These are phyloP conservation scores for Protonemura montana DNA, from an alignment of 2,888 invertebrate genomes.

Conservation along the genomic window DNA sequence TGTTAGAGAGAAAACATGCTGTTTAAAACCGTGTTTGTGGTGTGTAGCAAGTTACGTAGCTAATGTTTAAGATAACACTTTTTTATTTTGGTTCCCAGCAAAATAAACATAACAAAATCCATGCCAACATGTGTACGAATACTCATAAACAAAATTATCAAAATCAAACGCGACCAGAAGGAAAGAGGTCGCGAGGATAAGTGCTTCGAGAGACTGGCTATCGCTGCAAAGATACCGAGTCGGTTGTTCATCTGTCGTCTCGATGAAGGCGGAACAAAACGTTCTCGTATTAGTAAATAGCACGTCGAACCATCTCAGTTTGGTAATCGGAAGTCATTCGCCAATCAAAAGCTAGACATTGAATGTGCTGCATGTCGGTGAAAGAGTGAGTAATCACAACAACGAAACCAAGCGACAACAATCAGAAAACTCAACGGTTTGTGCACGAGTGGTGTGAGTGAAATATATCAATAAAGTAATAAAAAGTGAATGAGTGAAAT, in stretches of 20 bases:
- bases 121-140: background rate
- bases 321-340: background rate
- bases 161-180: background rate
- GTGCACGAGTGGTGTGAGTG: slow-evolving; percentile 51
- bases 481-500: slow-evolving; percentile 53
- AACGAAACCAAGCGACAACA: slow-evolving; percentile 39
- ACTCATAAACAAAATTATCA: slow-evolving; percentile 9
- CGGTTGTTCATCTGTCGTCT: slow-evolving; percentile 48
- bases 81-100: too few relatives aligned
- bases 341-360: slow-evolving; percentile 30
- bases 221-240: slow-evolving; percentile 12
- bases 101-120: background rate
- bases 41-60: background rate
- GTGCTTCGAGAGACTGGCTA: background rate
- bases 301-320: background rate
- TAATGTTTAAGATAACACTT: background rate
- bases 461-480: background rate
- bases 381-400: slow-evolving; percentile 28
- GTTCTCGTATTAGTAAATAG: slow-evolving; percentile 34
- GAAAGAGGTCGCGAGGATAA: background rate
- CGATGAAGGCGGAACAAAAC: slow-evolving; percentile 15
- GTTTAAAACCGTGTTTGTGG: background rate
- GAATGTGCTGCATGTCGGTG: slow-evolving; percentile 38
- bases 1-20: background rate
- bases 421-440: slow-evolving; percentile 26